These are phyloP conservation scores for Chelonia mydas DNA, from an alignment of 2,797 vertebrate genomes.

Conservation along the genomic window DNA sequence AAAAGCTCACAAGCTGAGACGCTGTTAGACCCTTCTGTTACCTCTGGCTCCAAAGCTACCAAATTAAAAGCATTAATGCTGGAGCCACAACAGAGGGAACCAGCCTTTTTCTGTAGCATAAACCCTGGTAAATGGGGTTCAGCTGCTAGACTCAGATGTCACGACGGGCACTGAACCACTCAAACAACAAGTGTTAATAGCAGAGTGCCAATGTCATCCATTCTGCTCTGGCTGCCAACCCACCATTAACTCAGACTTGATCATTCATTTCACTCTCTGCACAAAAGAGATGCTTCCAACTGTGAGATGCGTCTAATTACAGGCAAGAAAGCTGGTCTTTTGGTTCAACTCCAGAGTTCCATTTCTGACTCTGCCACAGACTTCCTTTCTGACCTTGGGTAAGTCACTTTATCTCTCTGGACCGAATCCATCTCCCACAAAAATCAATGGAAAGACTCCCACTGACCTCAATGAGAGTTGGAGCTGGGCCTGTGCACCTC, in stretches of 20 bases:
- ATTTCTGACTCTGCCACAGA: not conserved
- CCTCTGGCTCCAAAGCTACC: not conserved
- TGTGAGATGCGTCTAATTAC: not conserved
- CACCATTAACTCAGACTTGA: not conserved
- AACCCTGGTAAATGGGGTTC: not conserved
- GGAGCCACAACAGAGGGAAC: rapidly evolving
- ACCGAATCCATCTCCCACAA: not conserved
- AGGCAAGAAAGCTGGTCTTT: not conserved
- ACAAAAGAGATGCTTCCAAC: not conserved
- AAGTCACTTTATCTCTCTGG: not conserved
- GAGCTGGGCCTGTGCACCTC: not conserved
- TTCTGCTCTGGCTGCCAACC: not conserved
- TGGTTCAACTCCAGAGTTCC: not conserved
- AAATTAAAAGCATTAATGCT: rapidly evolving
- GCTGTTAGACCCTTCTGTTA: not conserved
- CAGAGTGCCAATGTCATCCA: not conserved
- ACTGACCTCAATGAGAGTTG: not conserved
- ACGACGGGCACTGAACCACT: not conserved
- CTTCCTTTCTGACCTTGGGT: not conserved
- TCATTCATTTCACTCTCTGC: not conserved
- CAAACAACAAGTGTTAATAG: not conserved
- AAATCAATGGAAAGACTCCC: not conserved
- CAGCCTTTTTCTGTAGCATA: rapidly evolving
- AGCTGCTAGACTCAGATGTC: rapidly evolving
- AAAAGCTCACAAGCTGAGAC: not conserved